These are phyloP conservation scores for Hipparchia semele DNA, from an alignment of 2,888 invertebrate species.

Conservation along the genomic window DNA sequence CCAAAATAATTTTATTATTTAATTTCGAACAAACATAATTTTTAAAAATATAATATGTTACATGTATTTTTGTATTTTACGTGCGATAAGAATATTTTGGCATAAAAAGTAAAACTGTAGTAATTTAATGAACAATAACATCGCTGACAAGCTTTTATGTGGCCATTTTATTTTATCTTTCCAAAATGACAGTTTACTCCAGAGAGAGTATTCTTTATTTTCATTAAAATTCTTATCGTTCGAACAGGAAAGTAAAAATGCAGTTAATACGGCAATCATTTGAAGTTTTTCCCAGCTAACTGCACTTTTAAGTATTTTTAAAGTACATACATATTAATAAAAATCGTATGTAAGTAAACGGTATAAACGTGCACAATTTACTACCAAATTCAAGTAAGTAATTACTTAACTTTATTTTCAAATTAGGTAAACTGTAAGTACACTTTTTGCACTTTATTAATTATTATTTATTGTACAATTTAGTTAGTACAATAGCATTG, in stretches of 20 bases:
- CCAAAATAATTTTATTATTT: not conserved
- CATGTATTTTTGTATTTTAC: not conserved
- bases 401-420: too few species aligned
- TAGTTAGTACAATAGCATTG: too few species aligned
- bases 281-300: not conserved
- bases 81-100: not conserved
- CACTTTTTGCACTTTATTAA: too few species aligned
- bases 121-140: slow-evolving; percentile 9
- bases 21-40: not conserved
- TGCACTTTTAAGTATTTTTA: not conserved
- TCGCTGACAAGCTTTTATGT: slow-evolving; percentile 12
- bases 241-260: not conserved
- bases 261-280: not conserved
- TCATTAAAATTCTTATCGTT: not conserved
- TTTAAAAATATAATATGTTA: not conserved
- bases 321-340: too few species aligned
- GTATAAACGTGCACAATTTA: too few species aligned
- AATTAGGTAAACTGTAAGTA: too few species aligned
- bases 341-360: too few species aligned
- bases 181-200: slow-evolving; percentile 12
- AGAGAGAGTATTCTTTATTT: not conserved
- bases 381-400: too few species aligned
- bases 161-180: slow-evolving; percentile 13
- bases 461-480: too few species aligned
- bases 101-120: slow-evolving; percentile 12